Base-by-base conservation (phyloP, 1,140 invertebrate genomes). In the Prorops nasuta region DNA sequence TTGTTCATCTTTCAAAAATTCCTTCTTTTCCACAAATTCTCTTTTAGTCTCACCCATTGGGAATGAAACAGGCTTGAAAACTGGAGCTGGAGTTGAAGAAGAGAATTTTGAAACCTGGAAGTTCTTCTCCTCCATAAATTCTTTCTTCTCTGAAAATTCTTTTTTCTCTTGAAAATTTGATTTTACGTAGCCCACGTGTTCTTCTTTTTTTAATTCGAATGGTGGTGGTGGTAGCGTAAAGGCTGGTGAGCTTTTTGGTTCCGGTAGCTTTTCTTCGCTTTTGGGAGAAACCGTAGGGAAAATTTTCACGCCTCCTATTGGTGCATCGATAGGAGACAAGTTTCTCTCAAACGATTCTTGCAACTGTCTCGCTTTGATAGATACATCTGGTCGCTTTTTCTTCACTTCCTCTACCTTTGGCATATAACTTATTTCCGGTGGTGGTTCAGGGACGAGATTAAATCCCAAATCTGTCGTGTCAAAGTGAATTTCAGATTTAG, bases 401-500 rank as follows among this genome's bases (percentile, higher is more conserved):
- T 74, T 66, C 21, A 66, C 46, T 9, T 72, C 71, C 12, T 78
- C 77, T 0, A 69, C 55, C 51, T 84, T 85, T 2, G 85, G 81
- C 20, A 81, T 80, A 53, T 80, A 88, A 28, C 82, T 82, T 15
- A 88, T 86, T 72, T 88, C 83, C n/a, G 86, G 85, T 8, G 86
- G 86, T 18, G 86, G 83, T 65, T 86, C 87, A 0, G 86, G 87
- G 44, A 82, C 78, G 0, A 88, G 56, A 64, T 81, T 80, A 32
- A 87, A 79, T 51, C 81, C 79, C 35, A 70, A 64, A 37, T 77
- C 38, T 60, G 71, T 60, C 8, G 69, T 65, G 56, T 76, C 74
- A 28, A 28, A 4, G 10, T 4, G 4, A 10, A 10, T 6, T 6
- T 4, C 4, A 10, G 24, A 28, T 28, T 28, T 10, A 10, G 10